Base-by-base conservation (phyloP, 2,113 vertebrate species). In the Gila orcuttii region DNA sequence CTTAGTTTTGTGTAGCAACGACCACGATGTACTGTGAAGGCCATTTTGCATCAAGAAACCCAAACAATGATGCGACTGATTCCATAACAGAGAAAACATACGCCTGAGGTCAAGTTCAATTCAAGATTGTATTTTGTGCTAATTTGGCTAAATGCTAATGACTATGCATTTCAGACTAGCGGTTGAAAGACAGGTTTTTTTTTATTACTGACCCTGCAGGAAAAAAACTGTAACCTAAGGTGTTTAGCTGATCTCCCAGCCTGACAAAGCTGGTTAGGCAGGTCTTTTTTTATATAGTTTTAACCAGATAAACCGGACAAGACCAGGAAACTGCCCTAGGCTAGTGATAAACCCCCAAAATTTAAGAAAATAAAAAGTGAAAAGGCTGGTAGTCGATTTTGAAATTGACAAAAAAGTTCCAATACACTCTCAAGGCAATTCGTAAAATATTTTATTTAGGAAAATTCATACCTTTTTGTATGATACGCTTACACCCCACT, bases 1-100 rank as follows among this genome's bases (percentile, higher is more conserved):
- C 52, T 45, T 45, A n/a, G 74, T 74, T 68, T 68, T 87, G 55
- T n/a, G 6, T 52, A 84, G 50, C 68, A 25, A 33, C 36, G 59
- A 55, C 45, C 42, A 25, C 11, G 39, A 45, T 25, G 39, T 39
- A 25, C 45, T 31, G 47, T 11, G 82, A 86, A 82, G 78, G 39
- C 21, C 42, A 36, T 75, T 73, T 82, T 9, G 6, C 2, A 13
- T 64, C 42, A 69, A 47, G 31, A 73, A 83, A 73, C 77, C 78
- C 59, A 75, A 74, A 75, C 25, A 64, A 47, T 73, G 80, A 69
- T 68, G 68, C 25, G 3, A 10, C 42, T 13, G 60, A 69, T 33
- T 59, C 31, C 47, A 83, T 52, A 25, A 71, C 50, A 73, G 64
- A 5, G 33, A 50, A 13, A 52, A 31, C 6, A 82, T 17, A 50